Evolutionary conservation across 2,888 invertebrate species (phyloP), one percentile per base, ranked within the genome.

Genomic region (Agrochola lota): DNA sequence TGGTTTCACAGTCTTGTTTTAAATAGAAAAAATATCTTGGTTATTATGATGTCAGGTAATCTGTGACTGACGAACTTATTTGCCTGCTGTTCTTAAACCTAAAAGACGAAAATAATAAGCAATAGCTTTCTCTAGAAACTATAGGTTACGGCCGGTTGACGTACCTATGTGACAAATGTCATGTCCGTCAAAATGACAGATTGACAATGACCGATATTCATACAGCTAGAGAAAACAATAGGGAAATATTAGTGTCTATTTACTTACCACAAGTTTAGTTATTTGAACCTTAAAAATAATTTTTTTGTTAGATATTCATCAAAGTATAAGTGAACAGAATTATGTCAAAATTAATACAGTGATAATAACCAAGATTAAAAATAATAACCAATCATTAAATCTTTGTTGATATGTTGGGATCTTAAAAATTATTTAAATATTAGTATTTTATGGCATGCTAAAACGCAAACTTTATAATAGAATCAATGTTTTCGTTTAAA

Each of bases 41-140:
- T 71, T 64, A 30, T 63, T 71, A 40, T 26, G 11, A 63, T 75
- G 68, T 64, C 52, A 73, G 57, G 26, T 17, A 55, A 30, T 73
- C n/a, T 71, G 20, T 59, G 30, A 43, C 60, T 57, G 67, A 52
- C 46, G 49, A 74, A 43, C 60, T 60, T 74, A 74, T 80, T 78
- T 77, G 69, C 59, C 30, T 71, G 55, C 66, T 68, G 55, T 81
- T 78, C 40, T 71, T 64, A 80, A 82, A 68, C 62, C 57, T 74
- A 78, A 67, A 66, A 83, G 26, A 62, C 43, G 74, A 77, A 74
- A 35, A 35, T 35, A 35, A 60, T 60, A 68, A 63, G 20, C 35
- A 67, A 80, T 62, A 30, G 40, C 87, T 87, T 87, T 87, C 84
- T 80, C 70, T 52, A 71, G 43, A 79, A 70, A 59, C 59, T 26